Evolutionary conservation across 2,888 invertebrate genomes (phyloP).

Genomic region (Kryphioiulus occultus): DNA sequence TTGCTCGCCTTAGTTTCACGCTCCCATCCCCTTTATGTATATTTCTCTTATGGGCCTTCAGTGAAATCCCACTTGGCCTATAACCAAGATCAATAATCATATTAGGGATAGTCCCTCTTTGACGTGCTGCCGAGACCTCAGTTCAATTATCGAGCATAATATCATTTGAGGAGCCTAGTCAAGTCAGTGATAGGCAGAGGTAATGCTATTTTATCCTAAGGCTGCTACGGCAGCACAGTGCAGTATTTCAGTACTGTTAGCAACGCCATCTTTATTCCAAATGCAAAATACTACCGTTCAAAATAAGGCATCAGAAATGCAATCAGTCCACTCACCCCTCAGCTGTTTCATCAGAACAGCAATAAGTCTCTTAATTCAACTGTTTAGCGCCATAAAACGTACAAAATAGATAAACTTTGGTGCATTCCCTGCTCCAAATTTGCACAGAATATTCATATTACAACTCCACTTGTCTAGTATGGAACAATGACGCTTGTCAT

Average conservation of each 20-base stretch:
- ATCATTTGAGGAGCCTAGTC: slow-evolving; percentile 48
- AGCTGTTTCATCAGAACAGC: too few relatives aligned
- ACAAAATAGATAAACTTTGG: too few relatives aligned
- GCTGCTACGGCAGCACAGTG: background rate
- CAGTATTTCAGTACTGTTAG: background rate
- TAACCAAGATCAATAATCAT: slow-evolving; percentile 49
- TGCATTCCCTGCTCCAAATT: too few relatives aligned
- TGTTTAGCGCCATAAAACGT: too few relatives aligned
- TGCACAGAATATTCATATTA: too few relatives aligned
- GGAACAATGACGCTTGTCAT: too few relatives aligned
- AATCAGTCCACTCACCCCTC: too few relatives aligned
- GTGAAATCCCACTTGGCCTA: slow-evolving; percentile 48
- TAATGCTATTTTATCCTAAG: slow-evolving; percentile 26
- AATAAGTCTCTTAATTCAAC: too few relatives aligned
- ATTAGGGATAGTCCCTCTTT: slow-evolving; percentile 41
- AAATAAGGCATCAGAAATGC: too few relatives aligned
- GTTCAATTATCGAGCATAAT: slow-evolving; percentile 49
- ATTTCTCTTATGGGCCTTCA: slow-evolving; percentile 44
- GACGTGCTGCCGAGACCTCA: slow-evolving; percentile 45
- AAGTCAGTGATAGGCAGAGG: slow-evolving; percentile 39
- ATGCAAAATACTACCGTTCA: too few relatives aligned
- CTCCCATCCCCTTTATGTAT: slow-evolving; percentile 42
- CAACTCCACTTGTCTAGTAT: too few relatives aligned
- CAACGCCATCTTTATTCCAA: background rate
- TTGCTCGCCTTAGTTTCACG: slow-evolving; percentile 42